These are phyloP conservation scores for Bembecia ichneumoniformis DNA, from an alignment of 2,888 invertebrate genomes.

Conservation along the genomic window DNA sequence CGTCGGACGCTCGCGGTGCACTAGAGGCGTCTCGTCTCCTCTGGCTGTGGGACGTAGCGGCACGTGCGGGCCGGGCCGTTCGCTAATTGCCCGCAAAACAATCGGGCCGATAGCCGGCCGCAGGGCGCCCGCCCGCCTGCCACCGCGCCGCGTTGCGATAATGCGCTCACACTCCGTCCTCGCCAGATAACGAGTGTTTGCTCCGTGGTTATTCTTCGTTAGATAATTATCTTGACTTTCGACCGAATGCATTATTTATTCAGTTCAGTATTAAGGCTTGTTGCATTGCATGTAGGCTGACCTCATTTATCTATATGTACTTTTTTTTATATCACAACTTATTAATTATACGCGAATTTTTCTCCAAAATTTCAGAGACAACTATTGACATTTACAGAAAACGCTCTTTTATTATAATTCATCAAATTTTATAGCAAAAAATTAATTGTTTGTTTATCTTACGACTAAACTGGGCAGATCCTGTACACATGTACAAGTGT, in stretches of 20 bases:
- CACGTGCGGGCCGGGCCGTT: slow-evolving; percentile 39
- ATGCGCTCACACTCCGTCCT: slow-evolving; percentile 35
- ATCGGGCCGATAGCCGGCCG: slow-evolving; percentile 47
- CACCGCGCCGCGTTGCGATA: slow-evolving; percentile 23
- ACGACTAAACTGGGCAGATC: too few relatives aligned
- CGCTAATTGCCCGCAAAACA: slow-evolving; percentile 71
- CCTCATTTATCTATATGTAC: too few relatives aligned
- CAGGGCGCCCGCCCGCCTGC: slow-evolving; percentile 12
- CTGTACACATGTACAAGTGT: too few relatives aligned
- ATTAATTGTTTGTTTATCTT: too few relatives aligned
- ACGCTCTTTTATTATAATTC: too few relatives aligned
- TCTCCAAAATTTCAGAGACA: too few relatives aligned
- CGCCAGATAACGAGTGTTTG: slow-evolving; percentile 24
- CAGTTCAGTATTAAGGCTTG: too few relatives aligned
- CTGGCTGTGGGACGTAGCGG: slow-evolving; percentile 21
- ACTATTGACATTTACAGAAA: too few relatives aligned
- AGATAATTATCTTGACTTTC: slow-evolving; percentile 5
- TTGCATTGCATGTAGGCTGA: not conserved
- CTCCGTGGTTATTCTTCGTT: slow-evolving; percentile 26
- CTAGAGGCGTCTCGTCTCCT: slow-evolving; percentile 25
- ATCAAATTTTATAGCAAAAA: too few relatives aligned
- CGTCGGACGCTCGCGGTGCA: slow-evolving; percentile 61
- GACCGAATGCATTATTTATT: too few relatives aligned
- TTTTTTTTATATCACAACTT: too few relatives aligned
- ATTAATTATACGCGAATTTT: too few relatives aligned